Evolutionary conservation across 2,888 invertebrate species (phyloP).

Genomic region (Dorcus hopei): DNA sequence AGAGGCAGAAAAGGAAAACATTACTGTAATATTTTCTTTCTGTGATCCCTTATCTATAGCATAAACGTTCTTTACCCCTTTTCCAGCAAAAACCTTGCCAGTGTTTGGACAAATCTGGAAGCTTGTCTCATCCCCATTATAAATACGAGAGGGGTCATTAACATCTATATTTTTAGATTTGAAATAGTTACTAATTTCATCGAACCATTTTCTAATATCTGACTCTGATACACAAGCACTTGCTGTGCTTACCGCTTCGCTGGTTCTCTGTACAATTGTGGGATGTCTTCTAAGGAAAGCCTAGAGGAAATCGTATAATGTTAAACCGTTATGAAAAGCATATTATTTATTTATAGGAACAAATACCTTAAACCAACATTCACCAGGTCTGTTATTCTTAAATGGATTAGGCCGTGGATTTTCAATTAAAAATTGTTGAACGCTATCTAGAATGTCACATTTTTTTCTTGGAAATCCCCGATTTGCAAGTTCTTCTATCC

Average conservation of each 20-base stretch:
- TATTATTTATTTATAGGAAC: no score
- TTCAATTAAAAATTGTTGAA: slow-evolving; percentile 19
- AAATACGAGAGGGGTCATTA: slow-evolving; percentile 28
- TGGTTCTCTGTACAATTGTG: slow-evolving; percentile 24
- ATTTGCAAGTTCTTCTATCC: slow-evolving; percentile 6
- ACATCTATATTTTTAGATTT: slow-evolving; percentile 19
- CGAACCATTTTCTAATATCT: slow-evolving; percentile 34
- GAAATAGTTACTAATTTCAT: slow-evolving; percentile 25
- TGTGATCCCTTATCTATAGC: slow-evolving; percentile 25
- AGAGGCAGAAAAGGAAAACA: slow-evolving; percentile 32
- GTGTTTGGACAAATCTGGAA: slow-evolving; percentile 26
- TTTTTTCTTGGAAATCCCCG: slow-evolving; percentile 13
- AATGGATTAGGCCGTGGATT: slow-evolving; percentile 22
- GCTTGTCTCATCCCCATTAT: slow-evolving; percentile 33
- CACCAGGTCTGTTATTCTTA: slow-evolving; percentile 20
- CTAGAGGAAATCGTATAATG: no score
- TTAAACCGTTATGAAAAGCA: no score
- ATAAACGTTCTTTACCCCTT: slow-evolving; percentile 29
- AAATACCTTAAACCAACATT: slow-evolving; percentile 21
- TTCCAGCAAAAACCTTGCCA: no score
- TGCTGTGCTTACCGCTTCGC: slow-evolving; percentile 31
- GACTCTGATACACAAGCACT: slow-evolving; percentile 34
- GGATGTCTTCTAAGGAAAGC: slow-evolving; percentile 34
- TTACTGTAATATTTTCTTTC: slow-evolving; percentile 31
- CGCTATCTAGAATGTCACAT: slow-evolving; percentile 16